phyloP scores from a whole-genome alignment of 2,113 vertebrate species.

The Ginglymostoma cirratum region DNA sequence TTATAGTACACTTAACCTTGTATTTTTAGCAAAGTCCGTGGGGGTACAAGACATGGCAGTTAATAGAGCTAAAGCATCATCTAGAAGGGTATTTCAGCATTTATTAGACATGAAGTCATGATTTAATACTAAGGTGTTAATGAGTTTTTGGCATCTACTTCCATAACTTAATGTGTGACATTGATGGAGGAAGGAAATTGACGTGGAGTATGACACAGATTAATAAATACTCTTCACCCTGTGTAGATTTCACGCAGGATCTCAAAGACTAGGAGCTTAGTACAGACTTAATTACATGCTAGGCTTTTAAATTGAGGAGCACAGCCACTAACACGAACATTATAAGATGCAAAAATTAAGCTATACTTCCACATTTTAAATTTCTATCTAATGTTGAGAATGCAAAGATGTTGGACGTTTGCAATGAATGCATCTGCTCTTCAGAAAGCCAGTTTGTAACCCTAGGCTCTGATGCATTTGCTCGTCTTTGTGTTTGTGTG shows the following conservation, averaged over 20 bases:
- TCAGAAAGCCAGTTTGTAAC: neutral
- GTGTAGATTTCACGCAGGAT: conserved; percentile 19
- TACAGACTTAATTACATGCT: conserved; percentile 4
- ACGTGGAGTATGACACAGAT: conserved; percentile 26
- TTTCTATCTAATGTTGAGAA: neutral
- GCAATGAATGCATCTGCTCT: neutral
- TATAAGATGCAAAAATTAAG: neutral
- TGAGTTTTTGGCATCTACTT: conserved; percentile 32
- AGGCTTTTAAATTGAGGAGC: neutral
- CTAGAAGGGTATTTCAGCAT: conserved; percentile 23
- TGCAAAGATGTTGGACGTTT: neutral
- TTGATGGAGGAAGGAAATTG: conserved; percentile 31
- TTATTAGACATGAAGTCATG: conserved; percentile 35
- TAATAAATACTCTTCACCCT: conserved; percentile 23
- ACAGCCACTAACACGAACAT: neutral
- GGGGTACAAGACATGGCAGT: conserved; percentile 19
- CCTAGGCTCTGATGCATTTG: neutral
- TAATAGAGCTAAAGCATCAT: conserved; percentile 25
- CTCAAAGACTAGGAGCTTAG: neutral
- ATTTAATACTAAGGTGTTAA: conserved; percentile 33
- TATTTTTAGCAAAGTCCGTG: conserved; percentile 24
- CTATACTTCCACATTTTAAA: neutral
- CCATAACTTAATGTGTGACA: conserved; percentile 33
- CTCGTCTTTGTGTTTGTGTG: neutral
- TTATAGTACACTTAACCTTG: conserved; percentile 25